These are phyloP conservation scores for Eremobia ochroleuca DNA, from an alignment of 2,888 invertebrate genomes.

Conservation along the genomic window DNA sequence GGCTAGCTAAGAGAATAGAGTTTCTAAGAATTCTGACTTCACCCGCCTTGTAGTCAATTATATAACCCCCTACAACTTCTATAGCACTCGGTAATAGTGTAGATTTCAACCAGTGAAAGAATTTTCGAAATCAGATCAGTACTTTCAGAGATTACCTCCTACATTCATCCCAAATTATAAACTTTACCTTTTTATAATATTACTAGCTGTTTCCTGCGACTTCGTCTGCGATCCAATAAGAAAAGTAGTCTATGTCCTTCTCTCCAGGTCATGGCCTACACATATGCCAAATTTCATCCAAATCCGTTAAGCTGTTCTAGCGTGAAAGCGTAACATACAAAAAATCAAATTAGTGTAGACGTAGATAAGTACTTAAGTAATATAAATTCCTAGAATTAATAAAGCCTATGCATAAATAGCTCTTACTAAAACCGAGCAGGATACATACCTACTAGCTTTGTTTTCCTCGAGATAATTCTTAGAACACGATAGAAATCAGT, in stretches of 20 bases:
- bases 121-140: background rate
- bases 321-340: background rate
- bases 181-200: background rate
- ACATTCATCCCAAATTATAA: background rate
- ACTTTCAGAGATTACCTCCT: background rate
- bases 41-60: background rate
- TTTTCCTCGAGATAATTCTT: background rate
- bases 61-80: background rate
- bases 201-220: background rate
- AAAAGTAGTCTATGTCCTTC: too few species aligned
- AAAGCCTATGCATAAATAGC: too few species aligned
- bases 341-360: background rate
- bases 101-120: background rate
- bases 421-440: background rate
- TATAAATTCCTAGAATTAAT: background rate
- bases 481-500: background rate
- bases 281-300: too few species aligned
- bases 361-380: background rate
- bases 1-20: background rate
- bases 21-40: background rate
- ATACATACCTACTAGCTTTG: background rate
- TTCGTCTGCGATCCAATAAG: background rate
- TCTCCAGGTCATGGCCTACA: too few species aligned
- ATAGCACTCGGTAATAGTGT: background rate
- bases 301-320: too few species aligned